phyloP scores from a whole-genome alignment of 2,113 vertebrate species.

The Platysternon megacephalum region DNA sequence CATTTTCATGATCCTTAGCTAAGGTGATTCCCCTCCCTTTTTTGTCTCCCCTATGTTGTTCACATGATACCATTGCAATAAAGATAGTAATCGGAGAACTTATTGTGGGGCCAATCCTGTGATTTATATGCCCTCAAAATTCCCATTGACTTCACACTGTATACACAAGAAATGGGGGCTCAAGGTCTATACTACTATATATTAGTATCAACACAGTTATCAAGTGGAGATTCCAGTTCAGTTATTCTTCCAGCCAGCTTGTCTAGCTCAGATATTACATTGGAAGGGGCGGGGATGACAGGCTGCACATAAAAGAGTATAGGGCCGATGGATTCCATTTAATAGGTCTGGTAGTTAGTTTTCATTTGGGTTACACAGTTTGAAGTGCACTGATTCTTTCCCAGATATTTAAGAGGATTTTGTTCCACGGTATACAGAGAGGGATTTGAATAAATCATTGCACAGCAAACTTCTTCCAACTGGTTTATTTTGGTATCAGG shows the following conservation, averaged over 20 bases:
- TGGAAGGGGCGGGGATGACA: neutral
- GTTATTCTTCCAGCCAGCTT: neutral
- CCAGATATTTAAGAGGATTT: conserved; percentile 68
- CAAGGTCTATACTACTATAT: neutral
- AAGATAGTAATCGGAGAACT: neutral
- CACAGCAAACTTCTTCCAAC: conserved; percentile 49
- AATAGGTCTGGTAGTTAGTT: neutral
- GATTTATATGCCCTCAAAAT: rapidly evolving
- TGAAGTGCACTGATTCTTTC: neutral
- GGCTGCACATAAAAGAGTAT: neutral
- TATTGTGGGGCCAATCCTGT: neutral
- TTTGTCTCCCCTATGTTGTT: neutral
- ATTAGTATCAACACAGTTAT: neutral
- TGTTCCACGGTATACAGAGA: neutral
- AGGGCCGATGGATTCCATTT: conserved; percentile 2
- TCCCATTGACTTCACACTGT: neutral
- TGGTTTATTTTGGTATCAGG: conserved; percentile 63
- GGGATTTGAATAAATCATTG: conserved; percentile 68
- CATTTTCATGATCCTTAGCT: neutral
- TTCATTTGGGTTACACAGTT: neutral
- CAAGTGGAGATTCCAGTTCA: neutral
- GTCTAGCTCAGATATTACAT: rapidly evolving
- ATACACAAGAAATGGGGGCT: rapidly evolving
- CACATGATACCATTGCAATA: neutral
- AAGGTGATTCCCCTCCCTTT: neutral